Evolutionary conservation across 2,888 invertebrate genomes (phyloP).

Genomic region (Charanyca ferruginea): DNA sequence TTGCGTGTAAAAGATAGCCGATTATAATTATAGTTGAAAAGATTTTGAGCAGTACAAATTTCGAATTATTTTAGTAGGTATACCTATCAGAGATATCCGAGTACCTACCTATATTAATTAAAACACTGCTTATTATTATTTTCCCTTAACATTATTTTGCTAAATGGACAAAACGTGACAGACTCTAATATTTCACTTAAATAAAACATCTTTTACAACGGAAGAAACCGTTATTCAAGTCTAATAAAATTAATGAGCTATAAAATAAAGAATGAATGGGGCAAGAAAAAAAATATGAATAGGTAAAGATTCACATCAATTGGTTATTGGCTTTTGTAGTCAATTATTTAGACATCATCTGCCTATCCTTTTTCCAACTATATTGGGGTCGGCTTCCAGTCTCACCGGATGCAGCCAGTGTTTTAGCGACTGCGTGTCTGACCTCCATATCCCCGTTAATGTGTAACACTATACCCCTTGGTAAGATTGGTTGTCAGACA

Average conservation of each 20-base stretch:
- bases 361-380: not conserved
- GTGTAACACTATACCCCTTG: too few species aligned
- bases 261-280: slow-evolving; percentile 52
- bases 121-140: not conserved
- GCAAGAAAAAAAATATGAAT: slow-evolving; percentile 40
- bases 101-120: not conserved
- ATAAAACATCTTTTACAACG: slow-evolving; percentile 42
- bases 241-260: slow-evolving; percentile 58
- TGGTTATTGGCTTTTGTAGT: slow-evolving; percentile 50
- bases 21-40: too few species aligned
- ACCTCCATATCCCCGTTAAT: too few species aligned
- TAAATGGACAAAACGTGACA: slow-evolving; percentile 14
- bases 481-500: too few species aligned
- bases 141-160: slow-evolving; percentile 14
- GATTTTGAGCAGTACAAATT: not conserved
- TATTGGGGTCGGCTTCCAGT: too few species aligned
- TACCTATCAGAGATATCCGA: not conserved
- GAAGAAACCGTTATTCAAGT: slow-evolving; percentile 50
- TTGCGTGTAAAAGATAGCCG: too few species aligned
- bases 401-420: too few species aligned
- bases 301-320: slow-evolving; percentile 45
- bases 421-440: too few species aligned
- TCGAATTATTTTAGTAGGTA: not conserved
- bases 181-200: slow-evolving; percentile 16
- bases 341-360: slow-evolving; percentile 17